Percentiles rank a stretch among this genome's conserved stretches.
Evolutionary conservation across 2,888 invertebrate genomes (phyloP).

Genomic region (Embidobia sp.): DNA sequence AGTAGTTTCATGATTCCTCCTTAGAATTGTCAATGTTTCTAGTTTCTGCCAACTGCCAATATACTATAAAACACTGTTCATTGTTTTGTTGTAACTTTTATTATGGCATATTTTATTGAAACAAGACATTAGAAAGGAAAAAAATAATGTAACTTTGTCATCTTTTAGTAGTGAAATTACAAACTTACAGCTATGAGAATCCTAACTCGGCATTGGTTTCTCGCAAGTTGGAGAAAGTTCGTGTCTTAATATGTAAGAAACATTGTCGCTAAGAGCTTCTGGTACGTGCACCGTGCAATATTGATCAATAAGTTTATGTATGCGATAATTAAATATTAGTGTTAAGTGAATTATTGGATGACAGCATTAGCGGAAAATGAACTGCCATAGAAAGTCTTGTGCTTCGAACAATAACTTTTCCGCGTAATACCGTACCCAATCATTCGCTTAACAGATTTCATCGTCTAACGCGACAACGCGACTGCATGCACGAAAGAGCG

Average conservation of each 20-base stretch:
- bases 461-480: not conserved
- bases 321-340: conserved; percentile 29
- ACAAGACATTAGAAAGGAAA: too few species aligned
- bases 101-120: too few species aligned
- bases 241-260: conserved; percentile 34
- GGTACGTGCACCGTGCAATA: conserved; percentile 16
- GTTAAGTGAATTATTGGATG: conserved; percentile 13
- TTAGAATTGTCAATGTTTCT: too few species aligned
- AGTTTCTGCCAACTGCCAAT: too few species aligned
- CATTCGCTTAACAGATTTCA: not conserved
- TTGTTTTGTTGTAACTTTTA: too few species aligned
- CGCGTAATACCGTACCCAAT: not conserved
- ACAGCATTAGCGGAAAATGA: conserved; percentile 21
- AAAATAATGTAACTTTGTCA: too few species aligned
- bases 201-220: conserved; percentile 33
- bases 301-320: conserved; percentile 28
- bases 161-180: conserved; percentile 29
- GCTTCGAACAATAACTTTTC: conserved; percentile 19
- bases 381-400: conserved; percentile 5
- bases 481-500: not conserved
- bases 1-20: too few species aligned
- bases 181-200: conserved; percentile 12
- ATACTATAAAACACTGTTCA: too few species aligned
- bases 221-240: conserved; percentile 28
- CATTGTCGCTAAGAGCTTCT: conserved; percentile 22